Conservation (phyloP, 2,113 vertebrate species). For the Xyrauchen texanus region DNA sequence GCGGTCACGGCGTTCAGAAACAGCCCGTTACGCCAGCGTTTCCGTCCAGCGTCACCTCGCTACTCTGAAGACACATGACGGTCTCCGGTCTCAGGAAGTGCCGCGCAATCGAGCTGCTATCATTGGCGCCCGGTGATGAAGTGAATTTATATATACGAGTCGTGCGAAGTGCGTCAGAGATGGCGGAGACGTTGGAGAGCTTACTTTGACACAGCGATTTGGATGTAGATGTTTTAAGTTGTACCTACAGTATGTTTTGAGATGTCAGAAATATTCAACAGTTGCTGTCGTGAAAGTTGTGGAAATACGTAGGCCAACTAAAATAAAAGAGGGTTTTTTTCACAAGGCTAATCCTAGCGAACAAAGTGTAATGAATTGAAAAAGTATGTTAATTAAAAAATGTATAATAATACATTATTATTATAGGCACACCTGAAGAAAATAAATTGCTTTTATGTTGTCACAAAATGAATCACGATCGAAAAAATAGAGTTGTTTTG, state of each 20-base stretch:
- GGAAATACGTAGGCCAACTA: too few species aligned
- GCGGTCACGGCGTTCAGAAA: slow-evolving; percentile 41
- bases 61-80: slow-evolving; percentile 74
- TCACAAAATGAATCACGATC: too few species aligned
- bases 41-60: slow-evolving; percentile 56
- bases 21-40: slow-evolving; percentile 64
- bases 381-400: too few species aligned
- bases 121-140: slow-evolving; percentile 73
- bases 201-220: slow-evolving; percentile 18
- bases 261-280: neutral
- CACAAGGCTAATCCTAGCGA: too few species aligned
- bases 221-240: too few species aligned
- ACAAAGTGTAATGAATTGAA: too few species aligned
- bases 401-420: too few species aligned
- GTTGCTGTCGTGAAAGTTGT: neutral
- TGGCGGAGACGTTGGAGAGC: slow-evolving; percentile 63
- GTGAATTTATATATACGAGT: slow-evolving; percentile 76
- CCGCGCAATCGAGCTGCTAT: slow-evolving; percentile 67
- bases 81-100: slow-evolving; percentile 57
- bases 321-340: too few species aligned
- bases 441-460: too few species aligned
- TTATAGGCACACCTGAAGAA: too few species aligned
- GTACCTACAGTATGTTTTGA: neutral
- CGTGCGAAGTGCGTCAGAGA: slow-evolving; percentile 73
- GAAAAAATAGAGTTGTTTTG: too few species aligned